Evolutionary conservation across 1,140 invertebrate species (phyloP).

Genomic region (Ceratitis capitata): DNA sequence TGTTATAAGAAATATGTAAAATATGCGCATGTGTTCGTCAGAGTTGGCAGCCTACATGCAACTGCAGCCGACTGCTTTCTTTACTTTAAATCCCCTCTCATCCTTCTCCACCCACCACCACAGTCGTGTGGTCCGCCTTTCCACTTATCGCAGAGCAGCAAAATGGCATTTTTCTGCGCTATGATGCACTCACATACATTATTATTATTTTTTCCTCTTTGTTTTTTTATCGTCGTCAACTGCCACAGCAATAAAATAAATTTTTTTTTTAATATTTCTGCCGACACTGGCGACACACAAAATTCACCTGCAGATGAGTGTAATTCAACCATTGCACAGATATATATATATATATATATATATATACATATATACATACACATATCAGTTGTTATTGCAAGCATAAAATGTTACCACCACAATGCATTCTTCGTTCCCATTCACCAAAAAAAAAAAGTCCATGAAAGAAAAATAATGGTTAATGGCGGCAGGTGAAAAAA

Average conservation of each 20-base stretch:
- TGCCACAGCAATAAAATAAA: background rate
- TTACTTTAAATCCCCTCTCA: background rate
- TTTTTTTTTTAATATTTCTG: background rate
- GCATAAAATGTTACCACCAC: slow-evolving; percentile 18
- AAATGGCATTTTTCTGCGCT: slow-evolving; percentile 5
- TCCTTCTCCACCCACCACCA: background rate
- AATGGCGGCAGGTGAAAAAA: slow-evolving; percentile 24
- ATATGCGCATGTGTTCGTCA: background rate
- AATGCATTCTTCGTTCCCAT: background rate
- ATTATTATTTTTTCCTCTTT: background rate
- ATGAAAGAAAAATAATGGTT: background rate
- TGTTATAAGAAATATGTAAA: background rate
- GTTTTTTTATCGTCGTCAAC: background rate
- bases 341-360: background rate
- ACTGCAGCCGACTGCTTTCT: background rate
- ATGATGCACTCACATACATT: background rate
- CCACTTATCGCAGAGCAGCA: background rate
- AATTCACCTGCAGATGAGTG: background rate
- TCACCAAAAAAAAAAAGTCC: background rate
- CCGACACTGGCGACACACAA: background rate
- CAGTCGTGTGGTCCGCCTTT: background rate
- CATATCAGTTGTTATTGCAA: background rate
- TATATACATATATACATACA: background rate
- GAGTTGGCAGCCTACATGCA: background rate
- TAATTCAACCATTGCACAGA: background rate